Evolutionary conservation across 2,888 invertebrate species (phyloP).

Genomic region (Tenthredo mesomela): DNA sequence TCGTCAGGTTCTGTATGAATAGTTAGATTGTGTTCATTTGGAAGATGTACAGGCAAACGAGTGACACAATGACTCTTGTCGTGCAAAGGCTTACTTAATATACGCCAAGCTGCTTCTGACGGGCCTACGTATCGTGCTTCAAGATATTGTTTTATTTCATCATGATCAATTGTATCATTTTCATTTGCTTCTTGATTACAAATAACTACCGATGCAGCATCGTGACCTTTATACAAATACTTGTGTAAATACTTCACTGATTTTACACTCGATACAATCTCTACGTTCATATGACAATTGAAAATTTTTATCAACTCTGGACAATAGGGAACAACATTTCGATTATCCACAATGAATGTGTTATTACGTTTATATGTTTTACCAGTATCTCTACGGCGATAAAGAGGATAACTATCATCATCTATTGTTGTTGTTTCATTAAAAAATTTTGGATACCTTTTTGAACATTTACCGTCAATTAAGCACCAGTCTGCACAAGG

Average conservation of each 20-base stretch:
- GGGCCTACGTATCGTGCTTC: constrained; percentile 23
- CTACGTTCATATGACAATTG: constrained; percentile 61
- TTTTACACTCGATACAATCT: constrained; percentile 58
- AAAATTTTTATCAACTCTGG: constrained; percentile 54
- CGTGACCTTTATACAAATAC: constrained; percentile 60
- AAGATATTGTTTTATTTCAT: constrained; percentile 24
- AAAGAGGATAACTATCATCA: constrained; percentile 45
- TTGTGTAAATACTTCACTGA: constrained; percentile 63
- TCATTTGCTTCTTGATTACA: background rate
- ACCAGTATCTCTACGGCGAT: constrained; percentile 50
- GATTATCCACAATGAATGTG: constrained; percentile 18
- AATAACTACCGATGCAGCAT: constrained; percentile 53
- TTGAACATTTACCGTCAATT: constrained; percentile 63
- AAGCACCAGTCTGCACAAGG: constrained; percentile 68
- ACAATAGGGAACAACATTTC: constrained; percentile 10
- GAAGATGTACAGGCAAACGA: constrained; percentile 52
- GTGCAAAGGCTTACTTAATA: constrained; percentile 5
- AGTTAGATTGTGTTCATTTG: constrained; percentile 57
- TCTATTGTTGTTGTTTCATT: constrained; percentile 31
- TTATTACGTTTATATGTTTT: constrained; percentile 58
- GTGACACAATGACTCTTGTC: constrained; percentile 12
- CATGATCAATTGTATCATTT: background rate
- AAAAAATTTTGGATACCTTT: constrained; percentile 66
- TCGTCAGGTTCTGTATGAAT: constrained; percentile 59
- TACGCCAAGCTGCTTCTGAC: constrained; percentile 51